Evolutionary conservation across 2,888 invertebrate genomes (phyloP).

Genomic region (Ischnus inquisitorius): DNA sequence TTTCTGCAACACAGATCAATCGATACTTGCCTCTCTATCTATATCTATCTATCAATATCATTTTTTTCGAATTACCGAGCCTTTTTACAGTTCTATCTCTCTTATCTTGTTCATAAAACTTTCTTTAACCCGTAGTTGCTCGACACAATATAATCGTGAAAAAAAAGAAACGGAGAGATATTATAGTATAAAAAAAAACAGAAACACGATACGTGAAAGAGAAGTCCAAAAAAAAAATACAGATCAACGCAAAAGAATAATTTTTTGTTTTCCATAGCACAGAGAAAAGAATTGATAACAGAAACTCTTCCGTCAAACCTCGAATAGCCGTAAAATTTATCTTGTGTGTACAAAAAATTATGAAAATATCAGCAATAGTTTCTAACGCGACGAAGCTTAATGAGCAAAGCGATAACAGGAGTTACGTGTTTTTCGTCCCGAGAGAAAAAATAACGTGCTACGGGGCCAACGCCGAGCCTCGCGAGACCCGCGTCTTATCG

Average conservation of each 20-base stretch:
- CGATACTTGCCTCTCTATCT: slow-evolving; percentile 10
- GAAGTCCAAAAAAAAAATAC: not conserved
- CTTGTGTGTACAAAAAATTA: too few species aligned
- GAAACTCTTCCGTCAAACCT: not conserved
- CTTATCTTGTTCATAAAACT: slow-evolving; percentile 2
- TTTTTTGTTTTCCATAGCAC: not conserved
- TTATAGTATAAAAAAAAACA: not conserved
- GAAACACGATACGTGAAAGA: not conserved
- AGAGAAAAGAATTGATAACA: not conserved
- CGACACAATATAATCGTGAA: slow-evolving; percentile 5
- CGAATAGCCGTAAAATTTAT: not conserved
- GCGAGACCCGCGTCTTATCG: slow-evolving; percentile 55
- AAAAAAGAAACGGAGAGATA: not conserved
- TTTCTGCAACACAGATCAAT: slow-evolving; percentile 30
- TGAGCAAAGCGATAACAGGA: slow-evolving; percentile 25
- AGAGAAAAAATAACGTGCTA: slow-evolving; percentile 50
- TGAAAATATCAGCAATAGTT: slow-evolving; percentile 2
- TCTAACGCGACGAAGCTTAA: not conserved
- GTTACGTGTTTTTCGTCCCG: not conserved
- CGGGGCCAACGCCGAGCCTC: slow-evolving; percentile 45
- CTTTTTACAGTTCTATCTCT: not conserved
- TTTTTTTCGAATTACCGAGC: not conserved
- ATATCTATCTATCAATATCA: not conserved
- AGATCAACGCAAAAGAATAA: not conserved
- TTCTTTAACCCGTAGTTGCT: slow-evolving; percentile 11